These are phyloP conservation scores for Elegia similella DNA, from an alignment of 2,888 invertebrate species.

Conservation along the genomic window DNA sequence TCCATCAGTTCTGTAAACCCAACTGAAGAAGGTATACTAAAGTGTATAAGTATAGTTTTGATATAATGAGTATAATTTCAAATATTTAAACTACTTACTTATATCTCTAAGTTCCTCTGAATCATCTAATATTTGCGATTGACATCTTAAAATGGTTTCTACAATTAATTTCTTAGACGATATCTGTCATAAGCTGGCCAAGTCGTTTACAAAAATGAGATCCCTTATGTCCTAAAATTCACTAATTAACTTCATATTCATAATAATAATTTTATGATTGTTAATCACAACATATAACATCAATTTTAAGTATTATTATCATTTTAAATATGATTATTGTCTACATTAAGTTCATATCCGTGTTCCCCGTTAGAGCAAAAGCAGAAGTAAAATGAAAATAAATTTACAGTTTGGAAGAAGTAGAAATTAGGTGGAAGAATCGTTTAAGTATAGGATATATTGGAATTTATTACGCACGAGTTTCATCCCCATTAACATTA, in stretches of 20 bases:
- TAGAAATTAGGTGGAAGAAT: conserved; percentile 20
- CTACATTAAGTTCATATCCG: conserved; percentile 42
- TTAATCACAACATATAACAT: conserved; percentile 60
- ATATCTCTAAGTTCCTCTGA: neutral
- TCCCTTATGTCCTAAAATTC: conserved; percentile 42
- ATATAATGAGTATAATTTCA: neutral
- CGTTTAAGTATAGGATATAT: neutral
- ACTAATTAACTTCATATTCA: conserved; percentile 23
- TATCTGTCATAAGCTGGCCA: conserved; percentile 56
- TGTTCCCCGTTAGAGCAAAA: conserved; percentile 27
- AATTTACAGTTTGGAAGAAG: conserved; percentile 9
- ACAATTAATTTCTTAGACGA: conserved; percentile 34
- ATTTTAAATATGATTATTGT: conserved; percentile 55
- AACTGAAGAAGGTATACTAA: neutral
- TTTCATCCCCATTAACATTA: neutral
- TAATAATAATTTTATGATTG: conserved; percentile 24
- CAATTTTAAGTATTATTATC: conserved; percentile 35
- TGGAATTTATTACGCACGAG: neutral
- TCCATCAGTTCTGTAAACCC: neutral
- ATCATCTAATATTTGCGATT: conserved; percentile 65
- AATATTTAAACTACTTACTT: conserved; percentile 5
- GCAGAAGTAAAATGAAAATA: conserved; percentile 18
- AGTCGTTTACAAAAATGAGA: conserved; percentile 64
- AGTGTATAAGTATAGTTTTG: neutral
- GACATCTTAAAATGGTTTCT: conserved; percentile 58